These are phyloP conservation scores for Oceanites oceanicus DNA, from an alignment of 2,113 vertebrate genomes.

Conservation along the genomic window DNA sequence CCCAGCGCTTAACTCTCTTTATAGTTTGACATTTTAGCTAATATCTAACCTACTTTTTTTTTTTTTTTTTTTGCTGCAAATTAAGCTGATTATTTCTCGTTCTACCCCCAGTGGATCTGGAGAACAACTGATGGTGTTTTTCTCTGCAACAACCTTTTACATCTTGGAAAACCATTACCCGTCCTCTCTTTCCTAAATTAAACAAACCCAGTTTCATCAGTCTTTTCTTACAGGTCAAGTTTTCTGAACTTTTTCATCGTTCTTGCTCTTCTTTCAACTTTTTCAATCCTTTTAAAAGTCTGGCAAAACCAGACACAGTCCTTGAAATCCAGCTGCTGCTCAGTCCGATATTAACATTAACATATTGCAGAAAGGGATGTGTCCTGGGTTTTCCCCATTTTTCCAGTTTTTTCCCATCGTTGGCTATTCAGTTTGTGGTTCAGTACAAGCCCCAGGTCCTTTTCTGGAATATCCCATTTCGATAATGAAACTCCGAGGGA, in stretches of 20 bases:
- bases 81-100: conserved; percentile 60
- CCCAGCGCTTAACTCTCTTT: conserved; percentile 52
- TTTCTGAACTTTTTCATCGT: not conserved
- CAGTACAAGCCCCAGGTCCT: not conserved
- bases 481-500: not conserved
- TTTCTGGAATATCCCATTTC: not conserved
- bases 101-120: conserved; percentile 58
- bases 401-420: not conserved
- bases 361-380: not conserved
- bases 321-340: not conserved
- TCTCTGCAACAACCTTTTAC: conserved; percentile 53
- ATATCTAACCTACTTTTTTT: conserved; percentile 59
- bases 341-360: not conserved
- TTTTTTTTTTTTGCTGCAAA: conserved; percentile 32
- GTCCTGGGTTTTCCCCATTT: not conserved
- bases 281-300: not conserved
- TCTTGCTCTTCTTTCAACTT: not conserved
- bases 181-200: conserved; percentile 33
- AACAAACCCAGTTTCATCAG: conserved; percentile 47
- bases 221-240: conserved; percentile 15
- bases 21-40: conserved; percentile 65
- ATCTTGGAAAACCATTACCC: conserved; percentile 52
- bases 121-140: conserved; percentile 61
- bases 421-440: not conserved
- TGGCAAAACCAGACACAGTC: not conserved